Conservation (phyloP, 2,888 invertebrate genomes). For the Meteorus cinctellus region DNA sequence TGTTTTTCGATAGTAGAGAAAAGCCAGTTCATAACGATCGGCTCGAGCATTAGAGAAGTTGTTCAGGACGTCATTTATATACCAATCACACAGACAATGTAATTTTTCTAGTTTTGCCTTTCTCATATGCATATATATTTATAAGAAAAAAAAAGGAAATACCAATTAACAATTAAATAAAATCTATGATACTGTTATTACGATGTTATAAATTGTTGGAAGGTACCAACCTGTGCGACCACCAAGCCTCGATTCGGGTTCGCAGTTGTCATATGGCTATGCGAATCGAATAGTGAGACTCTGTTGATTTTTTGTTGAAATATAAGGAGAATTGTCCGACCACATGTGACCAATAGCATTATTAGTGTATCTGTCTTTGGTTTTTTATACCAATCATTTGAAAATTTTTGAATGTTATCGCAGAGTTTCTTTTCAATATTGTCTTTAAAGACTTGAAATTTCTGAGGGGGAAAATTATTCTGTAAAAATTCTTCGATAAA, state of each 20-base stretch:
- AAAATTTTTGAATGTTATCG: conserved; percentile 71
- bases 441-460: conserved; percentile 73
- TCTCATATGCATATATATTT: not conserved
- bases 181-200: not conserved
- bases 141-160: not conserved
- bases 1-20: conserved; percentile 69
- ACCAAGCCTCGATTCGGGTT: conserved; percentile 74
- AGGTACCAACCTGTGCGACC: conserved; percentile 71
- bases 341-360: conserved; percentile 75
- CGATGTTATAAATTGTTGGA: not conserved
- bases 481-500: not conserved
- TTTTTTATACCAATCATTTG: conserved; percentile 72
- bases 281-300: conserved; percentile 75
- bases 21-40: conserved; percentile 74
- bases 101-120: conserved; percentile 65
- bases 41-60: conserved; percentile 72
- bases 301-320: conserved; percentile 72
- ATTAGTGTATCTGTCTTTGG: conserved; percentile 72
- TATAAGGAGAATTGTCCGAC: conserved; percentile 75
- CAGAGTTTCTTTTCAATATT: conserved; percentile 71
- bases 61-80: conserved; percentile 68
- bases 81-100: conserved; percentile 74
- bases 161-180: not conserved
- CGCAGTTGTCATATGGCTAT: conserved; percentile 66
- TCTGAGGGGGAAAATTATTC: conserved; percentile 63